Base-by-base conservation (phyloP, 2,797 vertebrate species). In the Crenichthys baileyi region DNA sequence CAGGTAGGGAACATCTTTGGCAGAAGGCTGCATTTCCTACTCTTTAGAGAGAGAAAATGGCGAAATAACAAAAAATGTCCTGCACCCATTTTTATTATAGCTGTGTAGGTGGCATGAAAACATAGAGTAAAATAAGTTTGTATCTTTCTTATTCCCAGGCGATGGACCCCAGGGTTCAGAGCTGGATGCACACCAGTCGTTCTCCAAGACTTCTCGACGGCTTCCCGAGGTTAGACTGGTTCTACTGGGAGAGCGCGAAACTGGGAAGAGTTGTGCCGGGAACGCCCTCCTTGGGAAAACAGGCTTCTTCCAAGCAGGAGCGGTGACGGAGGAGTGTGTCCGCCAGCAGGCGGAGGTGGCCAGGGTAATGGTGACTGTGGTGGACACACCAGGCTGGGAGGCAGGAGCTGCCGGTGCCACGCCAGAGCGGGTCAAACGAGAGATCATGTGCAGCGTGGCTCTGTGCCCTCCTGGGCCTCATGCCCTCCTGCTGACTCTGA, bases 381-480 rank as follows among this genome's bases (percentile, higher is more conserved):
- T 96, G 88, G 95, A 96, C 89, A 92, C 91, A 0, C 95, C 95
- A 0, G 95, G 95, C 73, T 96, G 95, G 95, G 95, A 96, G 85
- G 92, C 85, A 0, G 92, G 92, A 0, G 88, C 87, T 3, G 92
- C 88, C 0, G 94, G 92, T 0, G 80, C 89, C 5, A 95, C 95
- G 0, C 89, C 92, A 0, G 95, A 96, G 75, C 88, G 95, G 81
- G 90, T 95, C 73, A 94, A 91, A 85, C 83, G 93, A 65, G 95
- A 96, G 87, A 92, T 96, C 0, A 76, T 72, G 46, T 65, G 73
- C 0, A 94, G 95, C 1, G 71, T 92, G 26, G 80, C 84, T 0
- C 67, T 95, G 77, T 95, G 95, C 75, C 91, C 93, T 1, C 95
- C 95, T 0, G 95, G 95, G 65, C 95, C 95, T 13, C 95, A 96